Conservation (phyloP, 2,888 invertebrate species). For the Neoitamus cyanurus region DNA sequence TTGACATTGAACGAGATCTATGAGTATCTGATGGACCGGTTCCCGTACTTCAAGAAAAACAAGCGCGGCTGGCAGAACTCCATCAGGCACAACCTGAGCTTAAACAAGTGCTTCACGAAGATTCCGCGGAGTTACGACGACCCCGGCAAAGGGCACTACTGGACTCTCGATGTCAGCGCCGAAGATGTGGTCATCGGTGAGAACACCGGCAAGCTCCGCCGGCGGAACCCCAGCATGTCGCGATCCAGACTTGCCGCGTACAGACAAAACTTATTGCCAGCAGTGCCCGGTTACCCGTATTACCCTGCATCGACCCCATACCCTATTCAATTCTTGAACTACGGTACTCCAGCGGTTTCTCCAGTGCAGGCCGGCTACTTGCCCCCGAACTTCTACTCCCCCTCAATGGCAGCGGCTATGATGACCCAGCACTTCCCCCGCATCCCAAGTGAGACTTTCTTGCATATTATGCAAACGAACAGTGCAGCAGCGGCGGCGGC, state of each 20-base stretch:
- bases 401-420: neutral
- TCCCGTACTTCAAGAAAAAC: constrained; percentile 97
- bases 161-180: constrained; percentile 98
- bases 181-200: constrained; percentile 99
- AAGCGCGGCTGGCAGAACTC: constrained; percentile 99
- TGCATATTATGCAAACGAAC: neutral
- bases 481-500: neutral
- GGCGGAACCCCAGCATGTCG: constrained; percentile 91
- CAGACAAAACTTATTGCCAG: constrained; percentile 71
- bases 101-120: constrained; percentile 99
- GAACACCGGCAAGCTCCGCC: constrained; percentile 93
- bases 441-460: neutral
- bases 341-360: neutral
- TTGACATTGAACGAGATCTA: constrained; percentile 96
- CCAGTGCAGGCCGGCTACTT: neutral
- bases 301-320: constrained; percentile 54
- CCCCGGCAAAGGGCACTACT: constrained; percentile 99
- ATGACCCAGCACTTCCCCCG: neutral
- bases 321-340: neutral
- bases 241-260: constrained; percentile 89
- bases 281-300: constrained; percentile 57
- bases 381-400: neutral
- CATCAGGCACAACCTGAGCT: constrained; percentile 94
- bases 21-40: constrained; percentile 97
- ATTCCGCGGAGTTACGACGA: constrained; percentile 97